A percentile compares a stretch with the other conserved stretches of the same genome.
Evolutionary conservation across 2,888 invertebrate species (phyloP).

Genomic region (Ophion costatus): DNA sequence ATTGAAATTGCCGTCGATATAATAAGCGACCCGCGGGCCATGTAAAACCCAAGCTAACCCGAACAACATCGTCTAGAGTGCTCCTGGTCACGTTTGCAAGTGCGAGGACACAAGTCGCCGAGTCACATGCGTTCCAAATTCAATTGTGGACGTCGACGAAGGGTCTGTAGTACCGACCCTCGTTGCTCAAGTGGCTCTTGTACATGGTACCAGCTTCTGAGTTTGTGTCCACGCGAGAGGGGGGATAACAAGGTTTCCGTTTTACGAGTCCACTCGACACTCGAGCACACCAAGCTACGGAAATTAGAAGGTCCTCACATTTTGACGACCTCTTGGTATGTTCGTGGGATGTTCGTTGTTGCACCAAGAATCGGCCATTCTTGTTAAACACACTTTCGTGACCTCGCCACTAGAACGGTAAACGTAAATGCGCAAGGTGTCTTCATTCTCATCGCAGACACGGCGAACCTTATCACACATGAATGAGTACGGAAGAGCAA

Average conservation of each 20-base stretch:
- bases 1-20: neutral
- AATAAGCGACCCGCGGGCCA: neutral
- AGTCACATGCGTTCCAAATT: constrained; percentile 32
- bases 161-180: constrained; percentile 23
- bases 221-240: constrained; percentile 48
- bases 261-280: constrained; percentile 54
- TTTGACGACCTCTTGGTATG: constrained; percentile 50
- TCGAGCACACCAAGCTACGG: constrained; percentile 30
- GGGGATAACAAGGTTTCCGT: constrained; percentile 58
- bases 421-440: neutral
- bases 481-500: neutral
- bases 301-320: constrained; percentile 25
- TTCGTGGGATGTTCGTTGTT: constrained; percentile 45
- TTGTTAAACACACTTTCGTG: constrained; percentile 31
- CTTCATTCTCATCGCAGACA: neutral
- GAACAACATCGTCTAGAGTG: constrained; percentile 6
- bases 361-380: constrained; percentile 12
- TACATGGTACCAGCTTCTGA: constrained; percentile 35
- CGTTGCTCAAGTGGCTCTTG: constrained; percentile 34
- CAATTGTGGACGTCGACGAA: constrained; percentile 28
- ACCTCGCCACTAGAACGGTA: neutral
- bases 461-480: neutral
- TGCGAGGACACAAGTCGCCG: constrained; percentile 2
- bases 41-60: neutral
- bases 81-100: neutral